Conservation (phyloP, 2,113 vertebrate species). For the Pollimyrus isidori region DNA sequence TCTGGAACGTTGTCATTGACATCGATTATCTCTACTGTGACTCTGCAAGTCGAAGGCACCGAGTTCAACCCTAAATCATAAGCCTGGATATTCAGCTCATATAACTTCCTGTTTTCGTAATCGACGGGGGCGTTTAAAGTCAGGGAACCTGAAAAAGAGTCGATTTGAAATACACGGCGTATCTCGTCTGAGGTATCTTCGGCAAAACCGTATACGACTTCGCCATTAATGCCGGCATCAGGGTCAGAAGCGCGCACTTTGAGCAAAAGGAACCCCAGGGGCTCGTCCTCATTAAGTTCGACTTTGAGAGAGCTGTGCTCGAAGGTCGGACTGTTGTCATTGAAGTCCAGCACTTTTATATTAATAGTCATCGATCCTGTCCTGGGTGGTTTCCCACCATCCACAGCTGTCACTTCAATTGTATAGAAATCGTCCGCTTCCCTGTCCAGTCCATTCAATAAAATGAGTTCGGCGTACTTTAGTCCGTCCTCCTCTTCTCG, state of each 20-base stretch:
- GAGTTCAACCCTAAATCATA: conserved; percentile 51
- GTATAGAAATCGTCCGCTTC: conserved; percentile 57
- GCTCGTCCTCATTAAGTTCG: conserved; percentile 58
- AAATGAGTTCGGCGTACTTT: conserved; percentile 55
- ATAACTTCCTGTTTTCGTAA: conserved; percentile 51
- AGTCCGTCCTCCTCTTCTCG: conserved; percentile 49
- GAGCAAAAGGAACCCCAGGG: conserved; percentile 52
- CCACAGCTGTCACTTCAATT: conserved; percentile 49
- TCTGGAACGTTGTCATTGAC: conserved; percentile 66
- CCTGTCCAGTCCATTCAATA: conserved; percentile 54
- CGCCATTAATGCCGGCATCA: conserved; percentile 56
- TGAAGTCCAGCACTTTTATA: conserved; percentile 60
- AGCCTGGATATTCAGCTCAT: conserved; percentile 56
- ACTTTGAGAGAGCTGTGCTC: conserved; percentile 55
- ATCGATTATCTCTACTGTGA: conserved; percentile 56
- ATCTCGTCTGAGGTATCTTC: conserved; percentile 39
- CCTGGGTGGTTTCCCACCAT: conserved; percentile 40
- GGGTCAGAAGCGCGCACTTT: conserved; percentile 61
- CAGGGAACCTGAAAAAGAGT: conserved; percentile 52
- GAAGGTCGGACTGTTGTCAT: conserved; percentile 66
- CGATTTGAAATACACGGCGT: conserved; percentile 51
- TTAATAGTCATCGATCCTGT: conserved; percentile 47
- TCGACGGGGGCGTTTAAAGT: conserved; percentile 53
- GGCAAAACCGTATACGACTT: conserved; percentile 56
- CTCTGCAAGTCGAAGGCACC: conserved; percentile 49